These are phyloP conservation scores for Trididemnum clinides DNA, from an alignment of 23 tunicate genomes.

Conservation along the genomic window DNA sequence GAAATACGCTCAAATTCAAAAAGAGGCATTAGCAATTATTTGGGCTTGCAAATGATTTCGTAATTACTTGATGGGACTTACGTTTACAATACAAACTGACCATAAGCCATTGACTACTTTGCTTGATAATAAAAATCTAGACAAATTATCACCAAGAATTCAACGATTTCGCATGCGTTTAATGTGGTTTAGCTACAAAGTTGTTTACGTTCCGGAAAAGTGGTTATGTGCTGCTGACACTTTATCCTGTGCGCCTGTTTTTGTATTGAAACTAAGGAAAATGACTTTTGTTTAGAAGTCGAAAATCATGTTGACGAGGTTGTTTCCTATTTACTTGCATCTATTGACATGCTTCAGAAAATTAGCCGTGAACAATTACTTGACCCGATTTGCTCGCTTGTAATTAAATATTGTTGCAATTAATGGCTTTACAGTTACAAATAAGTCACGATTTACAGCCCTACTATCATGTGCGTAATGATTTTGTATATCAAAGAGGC, in stretches of 20 bases:
- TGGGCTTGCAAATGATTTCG: background rate
- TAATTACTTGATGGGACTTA: background rate
- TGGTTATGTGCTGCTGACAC: background rate
- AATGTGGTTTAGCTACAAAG: background rate
- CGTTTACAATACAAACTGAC: background rate
- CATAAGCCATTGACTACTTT: background rate
- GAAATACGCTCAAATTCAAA: slow-evolving; percentile 17
- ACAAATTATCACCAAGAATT: background rate
- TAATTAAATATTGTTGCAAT: background rate
- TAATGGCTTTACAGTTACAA: background rate
- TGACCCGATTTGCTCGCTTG: background rate
- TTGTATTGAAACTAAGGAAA: background rate
- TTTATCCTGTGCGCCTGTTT: background rate
- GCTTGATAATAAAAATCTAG: background rate
- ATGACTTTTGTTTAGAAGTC: background rate
- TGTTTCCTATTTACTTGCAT: background rate
- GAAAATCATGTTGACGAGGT: slow-evolving; percentile 3
- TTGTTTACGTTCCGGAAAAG: background rate
- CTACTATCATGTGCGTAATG: background rate
- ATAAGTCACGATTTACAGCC: background rate
- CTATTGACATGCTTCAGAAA: background rate
- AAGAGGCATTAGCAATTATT: background rate
- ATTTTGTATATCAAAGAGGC: background rate
- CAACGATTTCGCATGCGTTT: background rate
- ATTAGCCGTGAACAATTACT: background rate